Conservation (phyloP, 2,888 invertebrate species). For the Zygaena filipendulae region DNA sequence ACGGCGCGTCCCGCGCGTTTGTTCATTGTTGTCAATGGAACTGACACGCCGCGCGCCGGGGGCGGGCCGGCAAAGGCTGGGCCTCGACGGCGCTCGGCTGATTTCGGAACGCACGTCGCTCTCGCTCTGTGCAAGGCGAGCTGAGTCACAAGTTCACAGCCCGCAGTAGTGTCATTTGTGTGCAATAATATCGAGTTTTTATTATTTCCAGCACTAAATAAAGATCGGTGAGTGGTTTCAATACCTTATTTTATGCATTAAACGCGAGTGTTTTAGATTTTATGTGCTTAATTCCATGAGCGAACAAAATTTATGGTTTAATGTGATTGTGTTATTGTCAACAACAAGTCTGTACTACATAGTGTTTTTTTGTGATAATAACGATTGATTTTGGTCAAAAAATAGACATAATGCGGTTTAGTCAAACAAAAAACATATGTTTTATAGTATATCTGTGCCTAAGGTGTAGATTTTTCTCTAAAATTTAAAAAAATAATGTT, state of each 20-base stretch:
- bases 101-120: constrained; percentile 37
- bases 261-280: too few species aligned
- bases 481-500: constrained; percentile 14
- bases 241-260: too few species aligned
- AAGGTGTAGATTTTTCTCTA: too few species aligned
- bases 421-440: too few species aligned
- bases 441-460: too few species aligned
- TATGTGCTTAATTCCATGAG: neutral
- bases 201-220: too few species aligned
- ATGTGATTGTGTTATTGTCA: constrained; percentile 14
- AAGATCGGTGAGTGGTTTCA: too few species aligned
- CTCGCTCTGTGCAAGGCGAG: constrained; percentile 32
- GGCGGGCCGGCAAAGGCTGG: constrained; percentile 38
- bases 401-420: too few species aligned
- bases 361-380: constrained; percentile 3
- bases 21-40: constrained; percentile 32
- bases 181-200: too few species aligned
- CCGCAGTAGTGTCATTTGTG: neutral
- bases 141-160: constrained; percentile 59
- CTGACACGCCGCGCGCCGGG: constrained; percentile 30
- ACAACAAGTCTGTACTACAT: constrained; percentile 18
- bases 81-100: constrained; percentile 35
- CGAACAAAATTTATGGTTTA: neutral
- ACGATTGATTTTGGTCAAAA: too few species aligned
- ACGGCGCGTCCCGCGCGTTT: constrained; percentile 45